Evolutionary conservation across 2,113 vertebrate genomes (phyloP), one percentile per base, ranked within the genome.

Genomic region (Gymnocephalus cernua): DNA sequence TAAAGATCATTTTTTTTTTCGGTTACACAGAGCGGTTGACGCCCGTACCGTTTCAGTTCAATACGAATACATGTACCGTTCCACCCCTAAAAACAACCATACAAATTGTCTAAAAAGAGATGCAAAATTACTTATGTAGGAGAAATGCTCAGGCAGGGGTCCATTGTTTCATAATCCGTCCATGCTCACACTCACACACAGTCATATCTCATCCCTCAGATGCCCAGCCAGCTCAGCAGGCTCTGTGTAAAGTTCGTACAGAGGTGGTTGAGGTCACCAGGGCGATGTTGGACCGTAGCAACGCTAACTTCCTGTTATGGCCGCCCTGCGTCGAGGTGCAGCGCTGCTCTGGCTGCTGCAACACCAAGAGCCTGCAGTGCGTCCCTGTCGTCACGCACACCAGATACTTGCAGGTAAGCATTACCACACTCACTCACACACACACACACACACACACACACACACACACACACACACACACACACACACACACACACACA

Each of bases 271-370:
- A 99, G 91, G 96, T 99, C 90, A 97, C 97, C n/a, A 92, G 98
- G 75, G 92, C 93, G 59, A 96, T 99, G 96, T 92, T 99, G 45
- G 98, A 99, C 94, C 95, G 96, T 50, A 98, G 96, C 92, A 98
- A 97, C 0, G 97, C 98, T 78, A 96, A 99, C 93, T 99, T 98
- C 56, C 84, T 99, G 83, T 91, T 99, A 74, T 99, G 97, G 97
- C 98, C 98, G 0, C 96, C 97, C 1, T 99, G 98, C 0, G 98
- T 99, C 45, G 98, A 99, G 93, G 97, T 99, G 85, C 98, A 99
- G 93, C 96, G 96, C 77, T 99, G 98, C 92, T 99, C 98, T 0
- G 98, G 98, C n/a, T 99, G 98, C 85, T 99, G 98, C 93, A 98
- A 97, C 94, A 96, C 96, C 87, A 97, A 96, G 89, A 96, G 89